Conservation (phyloP, 2,113 vertebrate species). For the Saimiri boliviensis region DNA sequence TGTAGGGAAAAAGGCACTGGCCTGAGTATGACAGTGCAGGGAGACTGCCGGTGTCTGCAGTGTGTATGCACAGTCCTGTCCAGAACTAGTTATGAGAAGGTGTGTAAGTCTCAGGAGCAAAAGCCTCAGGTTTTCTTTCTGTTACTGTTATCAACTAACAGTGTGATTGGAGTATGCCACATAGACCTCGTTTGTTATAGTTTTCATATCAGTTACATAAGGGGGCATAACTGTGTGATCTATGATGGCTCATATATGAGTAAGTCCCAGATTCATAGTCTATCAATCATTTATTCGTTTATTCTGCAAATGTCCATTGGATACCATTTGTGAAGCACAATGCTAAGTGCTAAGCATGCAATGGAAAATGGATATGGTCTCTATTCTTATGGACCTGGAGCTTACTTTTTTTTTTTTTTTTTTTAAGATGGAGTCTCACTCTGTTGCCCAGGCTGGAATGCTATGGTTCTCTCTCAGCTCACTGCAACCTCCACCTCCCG, state of each 20-base stretch:
- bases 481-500: too few relatives aligned
- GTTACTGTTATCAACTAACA: neutral
- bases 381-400: neutral
- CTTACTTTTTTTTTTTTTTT: neutral
- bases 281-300: neutral
- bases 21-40: neutral
- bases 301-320: neutral
- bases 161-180: neutral
- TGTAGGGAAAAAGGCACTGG: accelerated
- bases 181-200: neutral
- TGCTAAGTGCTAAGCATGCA: neutral
- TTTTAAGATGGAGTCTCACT: too few relatives aligned
- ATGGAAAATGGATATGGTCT: neutral
- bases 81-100: neutral
- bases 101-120: neutral
- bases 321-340: neutral
- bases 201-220: neutral
- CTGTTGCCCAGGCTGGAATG: too few relatives aligned
- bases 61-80: neutral
- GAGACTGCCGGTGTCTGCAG: accelerated
- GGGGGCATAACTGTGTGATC: neutral
- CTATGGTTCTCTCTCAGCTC: too few relatives aligned
- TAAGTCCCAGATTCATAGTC: neutral
- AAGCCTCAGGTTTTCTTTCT: neutral
- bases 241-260: neutral